Percentiles rank a stretch among this genome's conserved stretches.
Conservation (phyloP, 2,888 invertebrate genomes). For the Dorcus hopei region DNA sequence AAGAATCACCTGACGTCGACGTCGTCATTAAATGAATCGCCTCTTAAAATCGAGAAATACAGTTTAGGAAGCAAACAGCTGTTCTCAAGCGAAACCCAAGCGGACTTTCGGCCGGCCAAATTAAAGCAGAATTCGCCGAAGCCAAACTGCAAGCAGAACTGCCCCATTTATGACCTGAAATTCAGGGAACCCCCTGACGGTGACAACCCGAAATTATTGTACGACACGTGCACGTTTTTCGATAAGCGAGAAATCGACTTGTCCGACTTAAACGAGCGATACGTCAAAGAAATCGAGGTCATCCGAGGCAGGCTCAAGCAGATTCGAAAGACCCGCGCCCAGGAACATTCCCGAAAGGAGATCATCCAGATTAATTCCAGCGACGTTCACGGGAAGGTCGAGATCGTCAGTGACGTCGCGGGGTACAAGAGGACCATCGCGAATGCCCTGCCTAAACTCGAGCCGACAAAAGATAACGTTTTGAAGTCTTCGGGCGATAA, state of each 20-base stretch:
- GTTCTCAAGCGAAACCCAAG: not conserved
- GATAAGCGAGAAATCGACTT: constrained; percentile 37
- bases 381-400: constrained; percentile 19
- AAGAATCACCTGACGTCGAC: no score
- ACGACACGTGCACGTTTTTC: constrained; percentile 44
- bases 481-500: not conserved
- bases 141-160: not conserved
- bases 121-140: not conserved
- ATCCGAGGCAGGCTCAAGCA: constrained; percentile 39
- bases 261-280: constrained; percentile 35
- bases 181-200: not conserved
- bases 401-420: constrained; percentile 14
- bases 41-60: not conserved
- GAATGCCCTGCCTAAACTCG: constrained; percentile 9
- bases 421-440: not conserved
- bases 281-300: constrained; percentile 40
- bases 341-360: not conserved
- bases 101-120: not conserved
- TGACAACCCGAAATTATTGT: constrained; percentile 16
- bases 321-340: constrained; percentile 28
- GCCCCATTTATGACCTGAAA: constrained; percentile 2
- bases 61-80: not conserved
- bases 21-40: no score
- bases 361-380: constrained; percentile 15
- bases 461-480: not conserved